Evolutionary conservation across 2,113 vertebrate genomes (phyloP).

Genomic region (Leucosticte australis): DNA sequence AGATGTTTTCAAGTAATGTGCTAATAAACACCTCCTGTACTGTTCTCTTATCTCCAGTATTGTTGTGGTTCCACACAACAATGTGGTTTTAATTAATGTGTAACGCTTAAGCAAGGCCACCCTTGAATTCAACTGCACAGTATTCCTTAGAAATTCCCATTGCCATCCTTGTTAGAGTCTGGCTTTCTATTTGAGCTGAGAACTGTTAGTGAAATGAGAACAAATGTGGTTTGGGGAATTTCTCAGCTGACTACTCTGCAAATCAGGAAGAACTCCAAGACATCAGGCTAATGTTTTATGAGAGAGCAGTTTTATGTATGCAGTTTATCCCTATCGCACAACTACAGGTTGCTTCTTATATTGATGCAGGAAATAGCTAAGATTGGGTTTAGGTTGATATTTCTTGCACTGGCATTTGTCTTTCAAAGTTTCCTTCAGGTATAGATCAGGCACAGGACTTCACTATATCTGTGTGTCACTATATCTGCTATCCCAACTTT

Average conservation of each 20-base stretch:
- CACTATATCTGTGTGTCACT: too few relatives aligned
- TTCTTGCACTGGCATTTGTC: neutral
- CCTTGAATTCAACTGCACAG: neutral
- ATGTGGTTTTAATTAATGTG: neutral
- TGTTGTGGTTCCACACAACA: neutral
- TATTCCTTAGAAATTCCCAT: neutral
- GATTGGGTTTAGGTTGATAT: neutral
- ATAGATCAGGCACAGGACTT: neutral
- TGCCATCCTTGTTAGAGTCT: neutral
- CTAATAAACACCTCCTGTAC: neutral
- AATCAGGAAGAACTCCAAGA: neutral
- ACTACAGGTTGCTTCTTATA: neutral
- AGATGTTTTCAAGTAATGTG: neutral
- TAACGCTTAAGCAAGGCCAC: neutral
- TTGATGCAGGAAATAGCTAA: neutral
- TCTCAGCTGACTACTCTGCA: neutral
- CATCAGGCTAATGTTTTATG: neutral
- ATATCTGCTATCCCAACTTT: neutral
- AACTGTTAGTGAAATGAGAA: neutral
- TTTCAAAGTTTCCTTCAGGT: neutral
- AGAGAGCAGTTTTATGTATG: neutral
- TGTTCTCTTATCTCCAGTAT: neutral
- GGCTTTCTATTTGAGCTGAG: neutral
- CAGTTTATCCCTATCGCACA: neutral
- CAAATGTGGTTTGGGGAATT: neutral